Evolutionary conservation across 2,888 invertebrate genomes (phyloP).

Genomic region (Psococerastis gibbosa): DNA sequence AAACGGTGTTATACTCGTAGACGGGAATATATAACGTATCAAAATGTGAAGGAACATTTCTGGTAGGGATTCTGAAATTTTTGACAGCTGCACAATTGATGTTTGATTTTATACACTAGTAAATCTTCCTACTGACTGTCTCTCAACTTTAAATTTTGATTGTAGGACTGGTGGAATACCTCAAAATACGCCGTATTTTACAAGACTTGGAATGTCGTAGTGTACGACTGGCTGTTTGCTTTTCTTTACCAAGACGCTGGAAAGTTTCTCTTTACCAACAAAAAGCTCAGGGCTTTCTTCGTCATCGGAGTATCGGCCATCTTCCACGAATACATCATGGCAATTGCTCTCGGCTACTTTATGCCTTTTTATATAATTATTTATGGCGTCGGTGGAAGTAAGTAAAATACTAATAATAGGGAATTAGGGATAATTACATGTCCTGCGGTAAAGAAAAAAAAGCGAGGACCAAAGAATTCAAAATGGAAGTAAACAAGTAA

Average conservation of each 20-base stretch:
- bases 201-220: constrained; percentile 89
- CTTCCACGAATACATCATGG: constrained; percentile 74
- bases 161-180: constrained; percentile 90
- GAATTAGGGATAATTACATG: no score
- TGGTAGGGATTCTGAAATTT: no score
- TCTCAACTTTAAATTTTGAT: no score
- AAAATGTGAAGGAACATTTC: no score
- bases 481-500: no score
- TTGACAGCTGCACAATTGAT: background rate
- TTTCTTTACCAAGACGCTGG: constrained; percentile 49
- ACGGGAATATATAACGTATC: no score
- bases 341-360: constrained; percentile 29
- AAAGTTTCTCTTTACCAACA: constrained; percentile 23
- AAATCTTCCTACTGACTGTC: no score
- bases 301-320: constrained; percentile 67
- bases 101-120: no score
- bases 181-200: constrained; percentile 66
- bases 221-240: constrained; percentile 84
- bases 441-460: no score
- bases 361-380: background rate
- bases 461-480: no score
- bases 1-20: no score
- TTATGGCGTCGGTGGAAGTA: constrained; percentile 36
- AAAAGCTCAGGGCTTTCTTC: constrained; percentile 33
- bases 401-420: no score